Percentiles rank a stretch among this genome's conserved stretches.
Conservation (phyloP, 2,797 vertebrate genomes). For the Sciurus vulgaris region DNA sequence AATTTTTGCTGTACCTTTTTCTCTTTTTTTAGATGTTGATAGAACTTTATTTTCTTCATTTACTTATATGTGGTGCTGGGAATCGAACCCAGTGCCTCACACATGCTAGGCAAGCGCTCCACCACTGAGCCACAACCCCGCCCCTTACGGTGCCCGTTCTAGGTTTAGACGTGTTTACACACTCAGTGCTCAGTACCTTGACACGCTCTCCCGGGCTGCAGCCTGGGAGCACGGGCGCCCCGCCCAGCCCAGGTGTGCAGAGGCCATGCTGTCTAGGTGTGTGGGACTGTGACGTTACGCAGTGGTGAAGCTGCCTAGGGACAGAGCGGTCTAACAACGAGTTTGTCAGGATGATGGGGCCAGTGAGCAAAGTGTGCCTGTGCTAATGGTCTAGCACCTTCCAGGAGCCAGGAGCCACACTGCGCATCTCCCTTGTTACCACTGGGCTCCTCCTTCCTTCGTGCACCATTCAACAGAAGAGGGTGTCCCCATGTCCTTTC, state of each 20-base stretch:
- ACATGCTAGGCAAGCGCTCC: no score
- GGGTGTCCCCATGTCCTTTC: background rate
- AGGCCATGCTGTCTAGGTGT: background rate
- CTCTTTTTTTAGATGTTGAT: background rate
- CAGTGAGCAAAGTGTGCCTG: background rate
- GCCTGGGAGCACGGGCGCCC: background rate
- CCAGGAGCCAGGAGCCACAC: background rate
- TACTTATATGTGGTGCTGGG: no score
- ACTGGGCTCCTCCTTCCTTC: background rate
- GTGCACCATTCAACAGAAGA: background rate
- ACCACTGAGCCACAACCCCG: no score
- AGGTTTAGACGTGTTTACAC: background rate
- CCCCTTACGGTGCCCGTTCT: no score
- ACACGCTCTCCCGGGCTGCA: background rate
- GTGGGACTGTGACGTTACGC: background rate
- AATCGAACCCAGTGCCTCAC: no score
- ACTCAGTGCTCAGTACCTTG: background rate
- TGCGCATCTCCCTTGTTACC: background rate
- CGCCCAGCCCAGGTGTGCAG: background rate
- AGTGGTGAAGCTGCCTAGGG: background rate
- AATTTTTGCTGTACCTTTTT: background rate
- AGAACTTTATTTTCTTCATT: no score
- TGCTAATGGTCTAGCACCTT: background rate
- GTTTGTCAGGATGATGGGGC: background rate
- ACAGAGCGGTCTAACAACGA: background rate